Percentiles rank a stretch among this genome's conserved stretches.
phyloP scores from a whole-genome alignment of 2,113 vertebrate species.

The Bettongia penicillata region DNA sequence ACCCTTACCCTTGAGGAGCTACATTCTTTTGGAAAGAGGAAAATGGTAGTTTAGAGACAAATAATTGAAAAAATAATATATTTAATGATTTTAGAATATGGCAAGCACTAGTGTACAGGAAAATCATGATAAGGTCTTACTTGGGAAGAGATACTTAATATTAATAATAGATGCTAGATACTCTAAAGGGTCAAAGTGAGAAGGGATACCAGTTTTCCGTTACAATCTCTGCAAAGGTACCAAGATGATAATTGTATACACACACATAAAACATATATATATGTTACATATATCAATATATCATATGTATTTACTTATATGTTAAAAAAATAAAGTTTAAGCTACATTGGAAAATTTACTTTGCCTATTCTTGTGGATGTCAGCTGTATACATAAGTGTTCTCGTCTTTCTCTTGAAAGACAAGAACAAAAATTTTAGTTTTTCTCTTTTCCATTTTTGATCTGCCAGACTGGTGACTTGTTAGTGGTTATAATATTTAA shows the following conservation, averaged over 20 bases:
- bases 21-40: neutral
- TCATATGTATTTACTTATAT: neutral
- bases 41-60: neutral
- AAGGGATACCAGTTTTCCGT: neutral
- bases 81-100: neutral
- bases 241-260: neutral
- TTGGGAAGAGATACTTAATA: neutral
- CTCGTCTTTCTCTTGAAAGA: neutral
- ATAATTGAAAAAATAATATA: neutral
- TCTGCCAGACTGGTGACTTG: constrained; percentile 9
- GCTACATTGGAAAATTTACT: neutral
- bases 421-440: constrained; percentile 5
- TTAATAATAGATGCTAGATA: neutral
- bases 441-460: constrained; percentile 42
- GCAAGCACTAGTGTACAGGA: neutral
- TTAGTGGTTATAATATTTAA: constrained; percentile 56
- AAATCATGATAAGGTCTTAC: neutral
- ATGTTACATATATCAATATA: neutral
- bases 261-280: neutral
- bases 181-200: neutral
- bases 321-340: neutral
- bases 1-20: neutral
- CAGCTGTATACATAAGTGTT: constrained; percentile 20
- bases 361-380: constrained; percentile 10
- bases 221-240: neutral